Evolutionary conservation across 2,888 invertebrate species (phyloP), one percentile per base, ranked within the genome.

Genomic region (Marronus borbonicus): DNA sequence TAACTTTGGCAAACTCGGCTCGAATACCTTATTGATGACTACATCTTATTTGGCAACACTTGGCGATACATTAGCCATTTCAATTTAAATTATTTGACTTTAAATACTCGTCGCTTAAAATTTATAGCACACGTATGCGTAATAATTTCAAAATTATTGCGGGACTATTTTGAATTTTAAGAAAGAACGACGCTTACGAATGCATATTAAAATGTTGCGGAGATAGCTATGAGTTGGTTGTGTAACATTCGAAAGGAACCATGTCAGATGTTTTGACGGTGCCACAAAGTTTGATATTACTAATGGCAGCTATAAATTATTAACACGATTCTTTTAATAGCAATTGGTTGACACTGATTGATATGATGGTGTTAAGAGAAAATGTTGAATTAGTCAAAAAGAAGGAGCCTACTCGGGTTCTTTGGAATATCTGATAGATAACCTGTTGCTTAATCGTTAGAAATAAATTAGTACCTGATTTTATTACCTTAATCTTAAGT

Each of bases 1-100:
- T 72, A 72, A 72, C 60, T 72, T 58, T 72, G 72, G 72, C 72
- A 72, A 58, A 58, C 36, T 17, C 72, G 39, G 4, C 60, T 17
- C 39, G 39, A 72, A 72, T 72, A 60, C 72, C 72, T 58, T 72
- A 72, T 72, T 72, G 72, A 72, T 60, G 72, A 72, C 60, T 60
- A 39, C 72, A 68, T 68, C 28, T 50, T 50, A 68, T 28, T 68
- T 68, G 68, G 68, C 68, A 68, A 68, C 31, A 24, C 24, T 50
- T 28, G 49, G 7, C 68, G 20, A 68, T 68, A 68, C 49, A 68
- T 68, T 68, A 68, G 24, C 50, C 50, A 68, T 68, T 68, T 50
- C 28, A 28, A 50, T 49, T 68, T 68, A 68, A 68, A 50, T 68
- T 50, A 68, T 24, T 50, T 17, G 50, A 68, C 50, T 68, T 68